Conservation (phyloP, 2,113 vertebrate species). For the Tupaia tana region DNA sequence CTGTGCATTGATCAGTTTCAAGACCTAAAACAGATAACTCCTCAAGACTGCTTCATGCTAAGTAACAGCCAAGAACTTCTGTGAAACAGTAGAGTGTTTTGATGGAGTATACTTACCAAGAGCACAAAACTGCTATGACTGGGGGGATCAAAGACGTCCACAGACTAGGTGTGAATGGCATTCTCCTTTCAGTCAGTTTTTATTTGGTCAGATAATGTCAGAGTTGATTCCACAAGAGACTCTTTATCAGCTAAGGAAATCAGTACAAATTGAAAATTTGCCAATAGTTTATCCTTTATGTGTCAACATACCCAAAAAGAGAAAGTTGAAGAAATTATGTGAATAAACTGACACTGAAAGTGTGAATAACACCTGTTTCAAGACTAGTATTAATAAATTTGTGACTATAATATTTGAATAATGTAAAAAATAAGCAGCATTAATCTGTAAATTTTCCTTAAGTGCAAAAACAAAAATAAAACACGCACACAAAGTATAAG, state of each 20-base stretch:
- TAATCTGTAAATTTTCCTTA: neutral
- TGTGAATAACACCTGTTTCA: neutral
- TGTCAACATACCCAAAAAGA: neutral
- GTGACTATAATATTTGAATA: neutral
- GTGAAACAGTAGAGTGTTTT: neutral
- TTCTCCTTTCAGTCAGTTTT: neutral
- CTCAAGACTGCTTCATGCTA: neutral
- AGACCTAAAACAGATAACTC: neutral
- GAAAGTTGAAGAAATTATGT: neutral
- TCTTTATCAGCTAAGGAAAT: neutral
- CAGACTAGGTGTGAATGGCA: neutral
- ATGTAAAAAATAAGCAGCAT: neutral
- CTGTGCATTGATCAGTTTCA: neutral
- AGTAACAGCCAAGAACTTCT: neutral
- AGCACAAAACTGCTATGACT: neutral
- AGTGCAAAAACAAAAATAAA: neutral
- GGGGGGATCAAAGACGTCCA: neutral
- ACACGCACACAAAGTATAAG: neutral
- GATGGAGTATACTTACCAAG: neutral
- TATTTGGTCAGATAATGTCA: neutral
- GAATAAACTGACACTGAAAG: neutral
- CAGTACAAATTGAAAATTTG: neutral
- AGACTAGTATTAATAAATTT: neutral
- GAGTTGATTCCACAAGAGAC: neutral
- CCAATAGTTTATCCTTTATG: neutral